These are phyloP conservation scores for Venustoraphidia nigricollis DNA, from an alignment of 2,888 invertebrate genomes.

Conservation along the genomic window DNA sequence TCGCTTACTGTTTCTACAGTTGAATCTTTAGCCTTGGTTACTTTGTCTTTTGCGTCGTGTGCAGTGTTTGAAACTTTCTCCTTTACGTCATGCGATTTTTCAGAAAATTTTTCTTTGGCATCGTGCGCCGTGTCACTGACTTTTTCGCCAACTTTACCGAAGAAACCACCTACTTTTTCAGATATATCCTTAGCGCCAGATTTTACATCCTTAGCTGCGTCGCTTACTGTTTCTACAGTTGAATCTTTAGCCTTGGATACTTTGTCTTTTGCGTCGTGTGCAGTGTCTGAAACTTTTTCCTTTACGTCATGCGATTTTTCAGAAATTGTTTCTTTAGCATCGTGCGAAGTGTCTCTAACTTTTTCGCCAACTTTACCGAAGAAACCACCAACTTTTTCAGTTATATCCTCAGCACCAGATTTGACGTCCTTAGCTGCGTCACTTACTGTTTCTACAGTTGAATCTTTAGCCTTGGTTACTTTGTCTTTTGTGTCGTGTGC, in stretches of 20 bases:
- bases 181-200: constrained; percentile 8
- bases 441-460: too few relatives aligned
- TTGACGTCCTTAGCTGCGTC: too few relatives aligned
- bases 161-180: constrained; percentile 17
- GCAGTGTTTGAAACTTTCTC: constrained; percentile 11
- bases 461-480: too few relatives aligned
- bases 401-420: too few relatives aligned
- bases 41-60: constrained; percentile 6
- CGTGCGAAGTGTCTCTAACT: too few relatives aligned
- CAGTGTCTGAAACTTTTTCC: too few relatives aligned
- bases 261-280: too few relatives aligned
- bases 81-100: constrained; percentile 8
- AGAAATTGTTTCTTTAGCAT: too few relatives aligned
- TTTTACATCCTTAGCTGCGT: not conserved
- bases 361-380: too few relatives aligned
- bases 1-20: not conserved
- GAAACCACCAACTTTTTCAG: too few relatives aligned
- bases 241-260: not conserved
- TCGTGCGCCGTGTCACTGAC: constrained; percentile 3
- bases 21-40: constrained; percentile 3
- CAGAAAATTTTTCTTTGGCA: constrained; percentile 1
- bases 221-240: not conserved
- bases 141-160: constrained; percentile 10
- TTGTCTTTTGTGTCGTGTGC: too few relatives aligned
- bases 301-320: too few relatives aligned